Conservation (phyloP, 2,888 invertebrate genomes). For the Protodeltote pygarga region DNA sequence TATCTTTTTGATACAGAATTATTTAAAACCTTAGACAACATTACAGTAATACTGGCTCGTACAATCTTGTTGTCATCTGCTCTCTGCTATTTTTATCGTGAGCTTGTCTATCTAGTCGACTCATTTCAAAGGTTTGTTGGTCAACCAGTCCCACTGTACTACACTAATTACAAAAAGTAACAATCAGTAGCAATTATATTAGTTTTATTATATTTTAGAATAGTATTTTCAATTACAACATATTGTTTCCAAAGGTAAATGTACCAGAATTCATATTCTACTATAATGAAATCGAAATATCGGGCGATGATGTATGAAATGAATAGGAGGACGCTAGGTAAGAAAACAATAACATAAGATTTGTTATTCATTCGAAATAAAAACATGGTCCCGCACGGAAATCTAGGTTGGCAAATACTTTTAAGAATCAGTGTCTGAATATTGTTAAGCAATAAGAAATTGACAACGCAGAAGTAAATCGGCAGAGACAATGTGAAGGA, state of each 20-base stretch:
- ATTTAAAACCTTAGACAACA: slow-evolving; percentile 15
- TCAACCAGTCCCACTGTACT: slow-evolving; percentile 35
- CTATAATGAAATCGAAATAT: too few species aligned
- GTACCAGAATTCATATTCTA: too few species aligned
- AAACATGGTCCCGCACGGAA: slow-evolving; percentile 10
- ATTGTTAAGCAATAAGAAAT: slow-evolving; percentile 16
- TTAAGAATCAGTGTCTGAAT: slow-evolving; percentile 5
- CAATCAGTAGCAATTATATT: too few species aligned
- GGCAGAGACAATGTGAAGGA: background rate
- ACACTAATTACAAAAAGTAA: slow-evolving; percentile 35
- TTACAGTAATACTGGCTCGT: slow-evolving; percentile 12
- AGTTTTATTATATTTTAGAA: too few species aligned
- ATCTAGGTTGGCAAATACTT: slow-evolving; percentile 2
- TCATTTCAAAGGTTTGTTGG: slow-evolving; percentile 46
- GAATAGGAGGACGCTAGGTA: too few species aligned
- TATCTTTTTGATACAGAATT: background rate
- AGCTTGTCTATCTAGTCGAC: slow-evolving; percentile 35
- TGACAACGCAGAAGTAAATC: slow-evolving; percentile 1
- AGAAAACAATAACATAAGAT: background rate
- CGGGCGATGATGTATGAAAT: too few species aligned
- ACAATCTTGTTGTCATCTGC: slow-evolving; percentile 39
- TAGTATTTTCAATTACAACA: too few species aligned
- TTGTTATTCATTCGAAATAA: background rate
- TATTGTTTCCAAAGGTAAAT: too few species aligned
- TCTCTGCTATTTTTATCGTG: slow-evolving; percentile 35